These are phyloP conservation scores for Prunella himalayana DNA, from an alignment of 2,113 vertebrate genomes.

Conservation along the genomic window DNA sequence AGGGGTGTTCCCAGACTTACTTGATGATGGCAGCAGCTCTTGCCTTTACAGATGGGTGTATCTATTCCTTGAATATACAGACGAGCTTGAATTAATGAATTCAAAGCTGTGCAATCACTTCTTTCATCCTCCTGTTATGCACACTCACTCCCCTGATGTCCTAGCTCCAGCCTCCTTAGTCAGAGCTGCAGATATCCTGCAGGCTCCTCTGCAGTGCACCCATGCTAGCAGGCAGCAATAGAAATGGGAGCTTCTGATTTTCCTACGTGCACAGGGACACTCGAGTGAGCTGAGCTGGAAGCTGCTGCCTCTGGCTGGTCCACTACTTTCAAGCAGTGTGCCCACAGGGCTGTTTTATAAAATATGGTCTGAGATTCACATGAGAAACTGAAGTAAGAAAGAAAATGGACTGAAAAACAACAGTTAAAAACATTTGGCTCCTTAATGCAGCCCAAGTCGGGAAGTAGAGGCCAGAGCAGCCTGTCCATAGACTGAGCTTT, in stretches of 20 bases:
- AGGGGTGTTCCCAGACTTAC: not conserved
- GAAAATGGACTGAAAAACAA: not conserved
- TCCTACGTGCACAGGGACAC: rapidly evolving
- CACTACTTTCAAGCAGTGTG: not conserved
- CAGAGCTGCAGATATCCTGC: not conserved
- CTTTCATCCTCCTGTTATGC: not conserved
- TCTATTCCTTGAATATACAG: not conserved
- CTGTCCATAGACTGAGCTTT: not conserved
- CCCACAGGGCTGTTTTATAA: not conserved
- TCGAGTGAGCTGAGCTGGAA: not conserved
- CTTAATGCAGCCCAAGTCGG: not conserved
- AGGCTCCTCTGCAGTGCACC: not conserved
- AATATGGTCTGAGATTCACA: not conserved
- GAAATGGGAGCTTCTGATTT: not conserved
- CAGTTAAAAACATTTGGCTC: not conserved
- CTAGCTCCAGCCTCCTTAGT: not conserved
- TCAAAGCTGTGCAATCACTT: not conserved
- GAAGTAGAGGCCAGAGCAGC: not conserved
- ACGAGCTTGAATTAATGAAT: not conserved
- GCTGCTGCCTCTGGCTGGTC: rapidly evolving
- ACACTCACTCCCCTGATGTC: not conserved
- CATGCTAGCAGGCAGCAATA: rapidly evolving
- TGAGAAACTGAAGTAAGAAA: not conserved
- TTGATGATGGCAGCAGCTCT: not conserved
- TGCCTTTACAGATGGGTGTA: not conserved